Evolutionary conservation across 2,888 invertebrate species (phyloP).

Genomic region (Zaprionus obscuricornis): DNA sequence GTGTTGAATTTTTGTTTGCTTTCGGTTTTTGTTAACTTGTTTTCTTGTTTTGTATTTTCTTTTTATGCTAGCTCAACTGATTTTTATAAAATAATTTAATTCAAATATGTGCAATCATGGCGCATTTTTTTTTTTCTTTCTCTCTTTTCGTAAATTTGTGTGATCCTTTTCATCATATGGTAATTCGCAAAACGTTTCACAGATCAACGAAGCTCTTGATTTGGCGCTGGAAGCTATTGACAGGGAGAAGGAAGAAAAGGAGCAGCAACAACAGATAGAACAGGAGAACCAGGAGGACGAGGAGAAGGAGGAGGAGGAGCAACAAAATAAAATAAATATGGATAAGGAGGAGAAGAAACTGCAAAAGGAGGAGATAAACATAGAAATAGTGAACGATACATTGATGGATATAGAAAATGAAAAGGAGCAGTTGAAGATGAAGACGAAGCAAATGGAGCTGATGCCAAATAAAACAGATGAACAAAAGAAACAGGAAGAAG

Average conservation of each 20-base stretch:
- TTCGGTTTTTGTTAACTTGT: conserved; percentile 21
- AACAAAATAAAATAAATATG: conserved; percentile 5
- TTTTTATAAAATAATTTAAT: conserved; percentile 57
- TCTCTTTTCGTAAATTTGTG: conserved; percentile 46
- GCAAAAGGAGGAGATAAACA: conserved; percentile 6
- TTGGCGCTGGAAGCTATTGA: conserved; percentile 87
- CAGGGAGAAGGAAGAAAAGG: conserved; percentile 74
- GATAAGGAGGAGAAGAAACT: conserved; percentile 4
- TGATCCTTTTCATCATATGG: conserved; percentile 11
- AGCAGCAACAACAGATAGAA: conserved; percentile 19
- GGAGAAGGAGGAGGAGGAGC: conserved; percentile 6
- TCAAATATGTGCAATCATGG: conserved; percentile 59
- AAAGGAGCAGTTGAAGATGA: conserved; percentile 2
- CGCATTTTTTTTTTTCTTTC: conserved; percentile 59
- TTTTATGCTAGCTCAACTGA: conserved; percentile 46
- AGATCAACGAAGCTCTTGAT: conserved; percentile 87
- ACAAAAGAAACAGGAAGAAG: conserved; percentile 52
- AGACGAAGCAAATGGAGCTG: conserved; percentile 4
- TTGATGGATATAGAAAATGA: neutral
- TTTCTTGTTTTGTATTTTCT: conserved; percentile 29
- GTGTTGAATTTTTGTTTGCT: conserved; percentile 21
- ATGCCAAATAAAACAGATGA: conserved; percentile 71
- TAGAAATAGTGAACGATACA: conserved; percentile 15
- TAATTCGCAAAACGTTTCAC: conserved; percentile 50
- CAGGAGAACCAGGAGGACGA: conserved; percentile 4